Conservation (phyloP, 2,113 vertebrate species). For the Trogon melanurus region DNA sequence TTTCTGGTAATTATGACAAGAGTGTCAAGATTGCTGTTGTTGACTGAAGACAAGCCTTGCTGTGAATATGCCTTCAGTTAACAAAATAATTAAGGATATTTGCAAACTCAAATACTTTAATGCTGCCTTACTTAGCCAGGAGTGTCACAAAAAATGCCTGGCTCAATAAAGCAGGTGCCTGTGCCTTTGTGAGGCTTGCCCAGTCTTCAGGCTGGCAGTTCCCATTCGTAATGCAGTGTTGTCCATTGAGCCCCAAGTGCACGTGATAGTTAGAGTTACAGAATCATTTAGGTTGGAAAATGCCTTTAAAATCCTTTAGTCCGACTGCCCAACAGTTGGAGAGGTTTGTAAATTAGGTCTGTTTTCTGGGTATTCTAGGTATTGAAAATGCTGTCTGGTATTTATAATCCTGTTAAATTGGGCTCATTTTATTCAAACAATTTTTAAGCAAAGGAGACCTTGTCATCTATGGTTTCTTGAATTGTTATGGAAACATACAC, state of each 20-base stretch:
- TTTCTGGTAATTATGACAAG: neutral
- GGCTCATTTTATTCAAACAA: neutral
- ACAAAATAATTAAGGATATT: neutral
- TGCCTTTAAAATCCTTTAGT: no score
- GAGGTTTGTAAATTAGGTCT: neutral
- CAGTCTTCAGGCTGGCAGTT: neutral
- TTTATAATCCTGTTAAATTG: neutral
- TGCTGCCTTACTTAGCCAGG: neutral
- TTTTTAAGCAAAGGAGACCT: neutral
- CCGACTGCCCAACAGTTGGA: neutral
- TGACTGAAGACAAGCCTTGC: neutral
- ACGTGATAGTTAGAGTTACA: neutral
- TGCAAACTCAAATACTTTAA: neutral
- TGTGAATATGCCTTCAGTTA: neutral
- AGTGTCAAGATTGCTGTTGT: neutral
- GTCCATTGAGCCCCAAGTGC: neutral
- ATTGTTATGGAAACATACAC: neutral
- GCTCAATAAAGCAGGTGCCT: neutral
- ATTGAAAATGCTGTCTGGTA: neutral
- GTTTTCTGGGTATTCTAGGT: neutral
- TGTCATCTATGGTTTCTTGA: neutral
- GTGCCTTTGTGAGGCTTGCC: neutral
- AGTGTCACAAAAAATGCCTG: neutral
- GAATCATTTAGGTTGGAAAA: no score
- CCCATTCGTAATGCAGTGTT: fast-evolving